Conservation (phyloP, 2,797 vertebrate genomes). For the Girardinus metallicus region DNA sequence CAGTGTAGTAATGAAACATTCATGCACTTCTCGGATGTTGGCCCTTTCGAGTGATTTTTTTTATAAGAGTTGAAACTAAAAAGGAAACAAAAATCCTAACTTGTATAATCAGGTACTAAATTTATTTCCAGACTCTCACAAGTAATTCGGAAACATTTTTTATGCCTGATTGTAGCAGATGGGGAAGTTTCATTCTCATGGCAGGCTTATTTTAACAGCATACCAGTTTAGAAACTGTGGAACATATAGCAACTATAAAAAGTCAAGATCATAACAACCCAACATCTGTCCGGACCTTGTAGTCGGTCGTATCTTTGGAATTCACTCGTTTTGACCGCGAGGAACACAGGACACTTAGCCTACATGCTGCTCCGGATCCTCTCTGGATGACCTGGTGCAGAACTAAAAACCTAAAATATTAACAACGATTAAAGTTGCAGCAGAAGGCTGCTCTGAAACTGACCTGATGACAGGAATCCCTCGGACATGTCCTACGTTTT, state of each 20-base stretch:
- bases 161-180: background rate
- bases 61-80: background rate
- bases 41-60: background rate
- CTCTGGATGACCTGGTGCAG: background rate
- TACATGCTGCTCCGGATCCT: background rate
- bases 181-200: background rate
- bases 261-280: background rate
- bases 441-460: slow-evolving; percentile 3
- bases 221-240: background rate
- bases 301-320: background rate
- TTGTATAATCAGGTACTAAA: too few relatives aligned
- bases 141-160: background rate
- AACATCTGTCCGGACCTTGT: background rate
- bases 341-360: background rate
- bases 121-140: background rate
- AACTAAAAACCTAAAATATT: slow-evolving; percentile 20
- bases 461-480: background rate
- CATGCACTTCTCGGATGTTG: background rate
- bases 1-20: slow-evolving; percentile 24
- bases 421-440: slow-evolving; percentile 8
- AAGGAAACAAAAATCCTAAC: background rate
- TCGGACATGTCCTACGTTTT: background rate
- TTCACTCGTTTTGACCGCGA: background rate
- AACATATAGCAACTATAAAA: background rate
- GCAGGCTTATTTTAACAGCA: background rate